Percentiles rank a stretch among this genome's conserved stretches.
phyloP scores from a whole-genome alignment of 2,888 invertebrate genomes.

The Hirtodrosophila alboralis region DNA sequence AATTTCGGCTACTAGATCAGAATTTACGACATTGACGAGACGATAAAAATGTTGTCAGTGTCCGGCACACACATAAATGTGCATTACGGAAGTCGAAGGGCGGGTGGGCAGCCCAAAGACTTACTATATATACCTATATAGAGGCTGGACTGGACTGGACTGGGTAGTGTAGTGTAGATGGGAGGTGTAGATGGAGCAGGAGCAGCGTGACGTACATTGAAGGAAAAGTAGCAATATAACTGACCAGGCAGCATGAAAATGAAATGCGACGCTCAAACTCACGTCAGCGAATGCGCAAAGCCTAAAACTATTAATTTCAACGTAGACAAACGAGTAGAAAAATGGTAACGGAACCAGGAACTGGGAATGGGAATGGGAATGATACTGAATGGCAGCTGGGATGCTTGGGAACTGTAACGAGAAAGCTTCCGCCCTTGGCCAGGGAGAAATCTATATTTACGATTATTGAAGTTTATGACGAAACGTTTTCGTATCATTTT shows the following conservation, averaged over 20 bases:
- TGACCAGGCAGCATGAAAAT: constrained; percentile 68
- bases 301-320: constrained; percentile 79
- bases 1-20: constrained; percentile 78
- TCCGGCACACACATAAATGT: constrained; percentile 60
- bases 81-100: constrained; percentile 53
- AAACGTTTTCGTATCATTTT: constrained; percentile 81
- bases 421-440: constrained; percentile 33
- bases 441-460: constrained; percentile 81
- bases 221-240: constrained; percentile 50
- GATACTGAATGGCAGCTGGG: background rate
- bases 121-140: too few species aligned
- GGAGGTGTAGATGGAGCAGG: background rate
- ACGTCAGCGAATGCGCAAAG: constrained; percentile 50
- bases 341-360: constrained; percentile 1
- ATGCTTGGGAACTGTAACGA: constrained; percentile 25
- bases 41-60: constrained; percentile 71
- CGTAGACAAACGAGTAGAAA: constrained; percentile 32
- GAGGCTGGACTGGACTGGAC: constrained; percentile 10
- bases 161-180: constrained; percentile 2
- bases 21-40: constrained; percentile 80
- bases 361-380: background rate
- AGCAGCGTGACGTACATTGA: too few species aligned
- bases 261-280: constrained; percentile 65
- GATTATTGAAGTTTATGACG: constrained; percentile 83
- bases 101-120: too few species aligned